Evolutionary conservation across 2,113 vertebrate species (phyloP), one percentile per base, ranked within the genome.

Genomic region (Cercocebus atys): DNA sequence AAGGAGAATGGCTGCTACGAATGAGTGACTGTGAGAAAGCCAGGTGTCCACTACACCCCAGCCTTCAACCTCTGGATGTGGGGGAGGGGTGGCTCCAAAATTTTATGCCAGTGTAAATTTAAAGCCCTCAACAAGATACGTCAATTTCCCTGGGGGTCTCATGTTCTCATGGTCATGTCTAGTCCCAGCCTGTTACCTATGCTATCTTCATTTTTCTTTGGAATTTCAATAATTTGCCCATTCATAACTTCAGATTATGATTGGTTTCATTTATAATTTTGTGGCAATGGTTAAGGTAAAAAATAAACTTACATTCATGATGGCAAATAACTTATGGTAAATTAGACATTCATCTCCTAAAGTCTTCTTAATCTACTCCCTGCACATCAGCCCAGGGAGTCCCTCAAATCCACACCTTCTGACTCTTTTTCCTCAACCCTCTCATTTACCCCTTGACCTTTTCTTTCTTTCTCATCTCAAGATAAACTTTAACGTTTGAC

Each of bases 401-500:
- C 22, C 32, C 32, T 18, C 9, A 38, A 87, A 45, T 4, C 7
- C 50, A 16, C 13, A 1, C 25, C 17, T 11, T 25, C 30, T 22
- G 27, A 57, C 8, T 30, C 4, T 47, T 8, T 40, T 23, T 5
- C 11, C 16, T 32, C 11, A 27, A 23, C 0, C 11, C 2, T 38
- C 3, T 10, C 18, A 2, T 2, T 59, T 0, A 12, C 11, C 0
- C 14, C 35, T 61, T 47, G 0, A 30, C n/a, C 40, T 35, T 50
- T 59, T 68, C 38, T 32, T 32, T 30, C 40, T 84, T 76, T 35
- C 35, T 13, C 9, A 3, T 47, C 18, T 52, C 84, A 81, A 83
- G 61, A 32, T 38, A n/a, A 8, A 55, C 23, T 10, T 61, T 16
- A 6, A 89, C n/a, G 50, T 40, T 64, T 75, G 55, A 50, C 52